Percentiles rank a stretch among this genome's conserved stretches.
Conservation (phyloP, 2,113 vertebrate species). For the Sceloporus tristichus region DNA sequence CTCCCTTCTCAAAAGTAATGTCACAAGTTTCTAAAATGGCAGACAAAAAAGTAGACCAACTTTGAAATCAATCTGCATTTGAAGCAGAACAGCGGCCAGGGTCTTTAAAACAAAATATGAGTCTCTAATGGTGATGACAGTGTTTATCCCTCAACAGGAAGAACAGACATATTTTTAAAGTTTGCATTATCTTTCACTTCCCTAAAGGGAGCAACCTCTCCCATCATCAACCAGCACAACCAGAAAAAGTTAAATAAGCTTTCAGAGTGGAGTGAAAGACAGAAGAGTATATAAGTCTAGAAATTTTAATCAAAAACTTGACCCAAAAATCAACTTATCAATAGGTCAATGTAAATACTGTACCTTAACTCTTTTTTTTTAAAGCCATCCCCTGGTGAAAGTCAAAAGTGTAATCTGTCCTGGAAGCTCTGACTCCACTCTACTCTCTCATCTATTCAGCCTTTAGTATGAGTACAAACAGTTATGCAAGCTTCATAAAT, state of each 20-base stretch:
- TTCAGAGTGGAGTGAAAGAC: not conserved
- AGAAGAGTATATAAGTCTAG: too few relatives aligned
- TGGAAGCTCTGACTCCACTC: too few relatives aligned
- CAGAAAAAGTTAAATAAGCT: not conserved
- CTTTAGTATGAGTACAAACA: too few relatives aligned
- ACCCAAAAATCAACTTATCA: too few relatives aligned
- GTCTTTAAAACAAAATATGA: not conserved
- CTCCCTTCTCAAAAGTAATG: not conserved
- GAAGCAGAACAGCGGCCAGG: not conserved
- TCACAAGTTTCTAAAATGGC: not conserved
- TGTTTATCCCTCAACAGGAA: not conserved
- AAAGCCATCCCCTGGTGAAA: too few relatives aligned
- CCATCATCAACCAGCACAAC: not conserved
- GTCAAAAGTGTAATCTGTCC: too few relatives aligned
- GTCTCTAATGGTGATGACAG: not conserved
- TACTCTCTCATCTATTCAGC: too few relatives aligned
- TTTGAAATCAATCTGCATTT: not conserved
- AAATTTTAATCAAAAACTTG: too few relatives aligned
- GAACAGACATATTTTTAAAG: not conserved
- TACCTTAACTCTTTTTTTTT: too few relatives aligned
- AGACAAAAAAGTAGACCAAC: not conserved
- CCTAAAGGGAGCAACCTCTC: not conserved
- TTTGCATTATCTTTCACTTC: not conserved
- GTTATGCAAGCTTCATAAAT: too few relatives aligned
- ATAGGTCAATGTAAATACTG: too few relatives aligned